A percentile compares a stretch with the other conserved stretches of the same genome.
These are phyloP conservation scores for Elgaria multicarinata DNA, from an alignment of 2,113 vertebrate species.

Conservation along the genomic window DNA sequence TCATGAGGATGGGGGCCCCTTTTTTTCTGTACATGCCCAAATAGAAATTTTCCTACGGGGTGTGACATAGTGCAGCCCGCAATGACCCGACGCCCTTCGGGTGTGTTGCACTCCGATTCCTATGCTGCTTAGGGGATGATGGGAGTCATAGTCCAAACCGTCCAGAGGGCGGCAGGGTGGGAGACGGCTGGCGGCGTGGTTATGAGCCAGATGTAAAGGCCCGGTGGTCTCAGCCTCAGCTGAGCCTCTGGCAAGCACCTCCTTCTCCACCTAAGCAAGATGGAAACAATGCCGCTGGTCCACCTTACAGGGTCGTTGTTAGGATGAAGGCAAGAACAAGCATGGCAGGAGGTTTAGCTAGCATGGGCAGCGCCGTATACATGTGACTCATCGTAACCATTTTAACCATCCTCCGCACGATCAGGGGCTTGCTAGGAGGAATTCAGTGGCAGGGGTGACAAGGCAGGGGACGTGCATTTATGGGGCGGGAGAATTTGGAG, in stretches of 20 bases:
- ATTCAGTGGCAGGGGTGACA: too few species aligned
- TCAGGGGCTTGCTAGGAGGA: neutral
- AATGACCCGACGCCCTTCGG: too few species aligned
- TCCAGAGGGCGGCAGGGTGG: neutral
- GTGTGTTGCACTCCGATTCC: too few species aligned
- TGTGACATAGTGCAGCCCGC: too few species aligned
- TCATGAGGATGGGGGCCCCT: neutral
- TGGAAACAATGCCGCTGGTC: too few species aligned
- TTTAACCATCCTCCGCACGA: neutral
- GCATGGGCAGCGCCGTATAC: too few species aligned
- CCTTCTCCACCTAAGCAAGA: neutral
- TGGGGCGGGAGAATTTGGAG: too few species aligned
- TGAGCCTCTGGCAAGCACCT: neutral
- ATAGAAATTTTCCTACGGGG: neutral
- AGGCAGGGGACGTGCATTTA: neutral
- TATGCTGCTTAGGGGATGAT: neutral
- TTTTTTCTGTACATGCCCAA: neutral
- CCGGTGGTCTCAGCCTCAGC: neutral
- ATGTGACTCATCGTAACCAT: too few species aligned
- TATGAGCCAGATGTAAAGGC: neutral
- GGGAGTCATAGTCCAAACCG: neutral
- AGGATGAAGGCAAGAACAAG: neutral
- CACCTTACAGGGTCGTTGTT: neutral
- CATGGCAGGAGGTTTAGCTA: neutral
- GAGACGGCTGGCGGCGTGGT: neutral